Evolutionary conservation across 30 jellyfish, hydroid and myxozoan species (phyloP).

Genomic region (Mastigias papua): DNA sequence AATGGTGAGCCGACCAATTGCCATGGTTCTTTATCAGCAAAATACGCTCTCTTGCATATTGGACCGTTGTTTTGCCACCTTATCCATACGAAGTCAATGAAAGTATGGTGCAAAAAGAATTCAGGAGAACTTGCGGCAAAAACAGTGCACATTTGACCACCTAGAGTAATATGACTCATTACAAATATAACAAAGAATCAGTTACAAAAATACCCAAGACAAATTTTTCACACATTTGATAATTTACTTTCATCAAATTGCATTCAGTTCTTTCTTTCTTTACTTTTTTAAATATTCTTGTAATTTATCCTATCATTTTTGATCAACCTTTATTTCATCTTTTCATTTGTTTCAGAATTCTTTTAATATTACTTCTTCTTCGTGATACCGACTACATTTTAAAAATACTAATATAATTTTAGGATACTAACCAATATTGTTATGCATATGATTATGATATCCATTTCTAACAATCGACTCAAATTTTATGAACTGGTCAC

Average conservation of each 20-base stretch:
- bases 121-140: constrained; percentile 68
- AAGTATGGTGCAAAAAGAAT: constrained; percentile 68
- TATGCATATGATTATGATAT: constrained; percentile 57
- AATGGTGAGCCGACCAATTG: not conserved
- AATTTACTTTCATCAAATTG: no score
- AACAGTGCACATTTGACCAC: constrained; percentile 61
- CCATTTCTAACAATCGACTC: constrained; percentile 16
- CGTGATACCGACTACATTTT: no score
- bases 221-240: no score
- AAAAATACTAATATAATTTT: no score
- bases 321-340: no score
- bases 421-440: constrained; percentile 30
- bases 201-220: no score
- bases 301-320: no score
- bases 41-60: constrained; percentile 20
- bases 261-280: no score
- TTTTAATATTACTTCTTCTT: no score
- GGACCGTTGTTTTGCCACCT: constrained; percentile 52
- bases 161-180: not conserved
- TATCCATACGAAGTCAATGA: constrained; percentile 66
- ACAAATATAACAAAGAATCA: no score
- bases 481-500: constrained; percentile 17
- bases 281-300: no score
- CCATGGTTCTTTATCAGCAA: not conserved
- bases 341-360: no score